Evolutionary conservation across 2,113 vertebrate species (phyloP), one percentile per base, ranked within the genome.

Genomic region (Passer domesticus): DNA sequence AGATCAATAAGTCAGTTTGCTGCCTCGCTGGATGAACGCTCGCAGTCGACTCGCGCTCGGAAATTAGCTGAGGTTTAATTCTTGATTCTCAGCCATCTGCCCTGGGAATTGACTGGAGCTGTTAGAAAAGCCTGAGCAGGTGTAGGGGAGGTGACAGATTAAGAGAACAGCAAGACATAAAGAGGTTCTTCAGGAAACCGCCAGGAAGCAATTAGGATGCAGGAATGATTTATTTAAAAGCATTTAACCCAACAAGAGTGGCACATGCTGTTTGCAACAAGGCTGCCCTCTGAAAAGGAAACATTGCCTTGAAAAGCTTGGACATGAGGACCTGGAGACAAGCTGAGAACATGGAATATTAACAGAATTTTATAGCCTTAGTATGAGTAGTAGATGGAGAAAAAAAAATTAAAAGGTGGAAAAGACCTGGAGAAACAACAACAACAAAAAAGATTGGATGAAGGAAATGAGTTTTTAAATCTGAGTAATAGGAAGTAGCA

Each of bases 71-170:
- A 78, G 72, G 31, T 94, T 93, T 91, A 92, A 68, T 86, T 85
- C 87, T 75, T 95, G 84, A 72, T 88, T 95, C 19, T 1, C 89
- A 76, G 77, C 89, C 89, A 69, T 85, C 78, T 78, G 76, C 78
- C 75, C 66, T 88, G 89, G 88, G 95, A 95, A 87, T 91, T 86
- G 84, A 74, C 84, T 88, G 91, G 95, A 76, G 70, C 17, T 94
- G 77, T 89, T 76, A 47, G 89, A 86, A 92, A 93, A 97, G 85
- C 92, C 88, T 43, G 73, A 94, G 92, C 96, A 96, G 96, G 95
- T 97, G 92, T 80, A 88, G 88, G 66, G 91, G 78, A 96, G 91
- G 94, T 91, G 89, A 91, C 94, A 94, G 92, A 97, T 96, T 96
- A 96, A 95, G 72, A 77, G 78, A 97, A 90, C 94, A 96, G 95